Evolutionary conservation across 2,113 vertebrate genomes (phyloP).

Genomic region (Anas platyrhynchos): DNA sequence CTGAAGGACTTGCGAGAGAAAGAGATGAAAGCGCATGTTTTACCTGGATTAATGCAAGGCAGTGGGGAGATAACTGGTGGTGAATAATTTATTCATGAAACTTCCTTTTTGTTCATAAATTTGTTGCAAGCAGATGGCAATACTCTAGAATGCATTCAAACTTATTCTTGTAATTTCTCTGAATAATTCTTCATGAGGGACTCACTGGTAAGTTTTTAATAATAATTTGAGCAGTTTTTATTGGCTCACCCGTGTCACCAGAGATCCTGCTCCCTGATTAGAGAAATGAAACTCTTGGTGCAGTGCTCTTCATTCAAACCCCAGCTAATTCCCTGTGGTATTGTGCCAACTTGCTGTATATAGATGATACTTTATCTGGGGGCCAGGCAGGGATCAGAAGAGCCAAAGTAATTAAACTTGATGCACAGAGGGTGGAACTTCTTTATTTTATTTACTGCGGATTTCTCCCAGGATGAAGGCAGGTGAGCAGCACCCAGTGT

Average conservation of each 20-base stretch:
- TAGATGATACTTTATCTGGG: not conserved
- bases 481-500: not conserved
- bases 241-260: not conserved
- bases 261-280: not conserved
- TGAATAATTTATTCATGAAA: slow-evolving; percentile 45
- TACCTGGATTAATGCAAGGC: slow-evolving; percentile 1
- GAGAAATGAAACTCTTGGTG: not conserved
- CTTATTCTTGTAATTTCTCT: slow-evolving; percentile 1
- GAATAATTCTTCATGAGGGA: not conserved
- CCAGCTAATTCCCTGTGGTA: not conserved
- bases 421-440: not conserved
- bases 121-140: slow-evolving; percentile 10
- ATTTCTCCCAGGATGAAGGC: not conserved
- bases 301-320: not conserved
- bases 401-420: slow-evolving; percentile 1
- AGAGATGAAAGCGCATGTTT: not conserved
- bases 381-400: not conserved
- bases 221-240: not conserved
- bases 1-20: slow-evolving; percentile 24
- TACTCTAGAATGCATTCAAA: not conserved
- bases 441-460: not conserved
- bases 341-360: not conserved
- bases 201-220: not conserved
- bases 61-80: not conserved
- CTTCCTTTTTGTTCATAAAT: slow-evolving; percentile 13